phyloP scores from a whole-genome alignment of 2,888 invertebrate species.

The Sceliomorpha sp. region DNA sequence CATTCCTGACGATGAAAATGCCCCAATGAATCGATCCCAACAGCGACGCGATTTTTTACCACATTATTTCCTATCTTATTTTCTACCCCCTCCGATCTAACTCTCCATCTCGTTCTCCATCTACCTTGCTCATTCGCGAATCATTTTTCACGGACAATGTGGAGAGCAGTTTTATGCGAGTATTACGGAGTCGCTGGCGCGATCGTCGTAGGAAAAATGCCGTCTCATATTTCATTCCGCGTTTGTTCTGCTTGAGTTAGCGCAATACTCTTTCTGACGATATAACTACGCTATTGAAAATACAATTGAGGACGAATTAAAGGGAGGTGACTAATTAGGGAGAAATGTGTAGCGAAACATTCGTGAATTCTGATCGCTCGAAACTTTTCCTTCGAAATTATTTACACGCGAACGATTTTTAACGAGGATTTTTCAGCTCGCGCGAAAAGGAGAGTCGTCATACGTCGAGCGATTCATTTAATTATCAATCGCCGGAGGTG shows the following conservation, averaged over 20 bases:
- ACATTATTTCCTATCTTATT: background rate
- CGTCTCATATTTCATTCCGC: conserved; percentile 12
- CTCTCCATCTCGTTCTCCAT: too few species aligned
- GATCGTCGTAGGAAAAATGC: conserved; percentile 9
- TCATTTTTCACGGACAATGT: conserved; percentile 8
- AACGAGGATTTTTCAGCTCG: too few species aligned
- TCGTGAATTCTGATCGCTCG: conserved; percentile 10
- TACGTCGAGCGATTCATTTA: too few species aligned
- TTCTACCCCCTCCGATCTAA: too few species aligned
- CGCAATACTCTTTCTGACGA: background rate
- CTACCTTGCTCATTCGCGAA: background rate
- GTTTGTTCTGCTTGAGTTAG: background rate
- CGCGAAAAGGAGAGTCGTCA: too few species aligned
- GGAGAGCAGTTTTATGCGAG: background rate
- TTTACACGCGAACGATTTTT: conserved; percentile 26
- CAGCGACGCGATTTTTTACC: conserved; percentile 25
- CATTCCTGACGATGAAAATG: conserved; percentile 32
- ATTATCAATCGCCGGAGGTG: too few species aligned
- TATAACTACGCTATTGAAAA: conserved; percentile 16
- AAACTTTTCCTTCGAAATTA: conserved; percentile 15
- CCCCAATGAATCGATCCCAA: conserved; percentile 31
- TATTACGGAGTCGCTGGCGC: conserved; percentile 2
- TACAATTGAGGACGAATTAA: conserved; percentile 12
- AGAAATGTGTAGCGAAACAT: too few species aligned
- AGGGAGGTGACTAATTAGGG: conserved; percentile 11